These are phyloP conservation scores for Slavum lentiscoides DNA, from an alignment of 2,888 invertebrate genomes.

Conservation along the genomic window DNA sequence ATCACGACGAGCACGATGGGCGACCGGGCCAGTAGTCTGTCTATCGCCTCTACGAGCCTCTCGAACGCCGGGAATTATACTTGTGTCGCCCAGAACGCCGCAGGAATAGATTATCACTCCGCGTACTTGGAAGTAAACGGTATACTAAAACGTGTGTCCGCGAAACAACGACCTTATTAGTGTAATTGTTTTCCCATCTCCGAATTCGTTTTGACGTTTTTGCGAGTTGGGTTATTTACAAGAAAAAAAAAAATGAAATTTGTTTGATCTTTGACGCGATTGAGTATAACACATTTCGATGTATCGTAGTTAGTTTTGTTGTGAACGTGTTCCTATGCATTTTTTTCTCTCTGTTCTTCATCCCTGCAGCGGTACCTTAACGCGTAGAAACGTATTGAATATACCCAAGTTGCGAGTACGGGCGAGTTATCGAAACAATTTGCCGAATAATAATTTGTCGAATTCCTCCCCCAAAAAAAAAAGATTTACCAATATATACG, in stretches of 20 bases:
- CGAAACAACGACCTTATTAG: not conserved
- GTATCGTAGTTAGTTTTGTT: conserved; percentile 29
- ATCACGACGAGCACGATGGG: conserved; percentile 67
- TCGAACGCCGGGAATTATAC: conserved; percentile 64
- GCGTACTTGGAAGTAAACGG: conserved; percentile 55
- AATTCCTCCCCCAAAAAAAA: no score
- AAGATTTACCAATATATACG: no score
- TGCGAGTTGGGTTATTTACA: not conserved
- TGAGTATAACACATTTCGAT: not conserved
- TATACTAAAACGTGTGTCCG: conserved; percentile 56
- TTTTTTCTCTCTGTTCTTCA: no score
- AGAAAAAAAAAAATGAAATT: not conserved
- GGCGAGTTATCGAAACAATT: no score
- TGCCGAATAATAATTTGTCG: no score
- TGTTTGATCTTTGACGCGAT: not conserved
- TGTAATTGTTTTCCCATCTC: not conserved
- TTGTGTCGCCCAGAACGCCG: conserved; percentile 59
- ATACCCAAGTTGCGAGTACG: no score
- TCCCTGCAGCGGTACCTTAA: no score
- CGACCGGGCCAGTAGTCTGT: conserved; percentile 68
- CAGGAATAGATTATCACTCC: conserved; percentile 54
- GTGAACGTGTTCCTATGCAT: conserved; percentile 3
- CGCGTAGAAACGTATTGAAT: no score
- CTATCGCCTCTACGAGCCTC: conserved; percentile 67
- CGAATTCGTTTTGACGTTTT: not conserved